A percentile compares a stretch with the other conserved stretches of the same genome.
Evolutionary conservation across 2,797 vertebrate genomes (phyloP).

Genomic region (Melanotaenia pygmaea): DNA sequence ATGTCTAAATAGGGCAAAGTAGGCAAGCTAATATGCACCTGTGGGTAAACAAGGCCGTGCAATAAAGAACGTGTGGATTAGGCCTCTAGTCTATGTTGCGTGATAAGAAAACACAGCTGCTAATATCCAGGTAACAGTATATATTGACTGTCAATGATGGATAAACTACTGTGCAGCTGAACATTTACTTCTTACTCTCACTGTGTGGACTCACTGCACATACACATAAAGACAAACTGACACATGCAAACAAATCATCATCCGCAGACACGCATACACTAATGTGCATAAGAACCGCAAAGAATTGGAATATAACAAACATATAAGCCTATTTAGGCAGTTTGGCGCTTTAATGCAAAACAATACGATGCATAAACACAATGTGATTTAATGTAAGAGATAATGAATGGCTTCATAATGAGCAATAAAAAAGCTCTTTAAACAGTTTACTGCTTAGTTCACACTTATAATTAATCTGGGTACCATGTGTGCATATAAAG

Average conservation of each 20-base stretch:
- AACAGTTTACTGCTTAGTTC: constrained; percentile 79
- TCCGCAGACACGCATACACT: neutral
- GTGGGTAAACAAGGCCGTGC: constrained; percentile 76
- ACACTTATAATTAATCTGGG: constrained; percentile 80
- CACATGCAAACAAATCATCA: constrained; percentile 20
- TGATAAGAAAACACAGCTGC: constrained; percentile 76
- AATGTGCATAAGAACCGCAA: constrained; percentile 22
- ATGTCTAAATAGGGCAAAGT: constrained; percentile 74
- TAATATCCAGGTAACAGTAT: constrained; percentile 69
- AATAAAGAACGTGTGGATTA: constrained; percentile 82
- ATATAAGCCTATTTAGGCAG: constrained; percentile 60
- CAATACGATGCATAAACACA: constrained; percentile 67
- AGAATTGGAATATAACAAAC: constrained; percentile 56
- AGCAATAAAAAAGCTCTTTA: constrained; percentile 78
- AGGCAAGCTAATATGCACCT: constrained; percentile 70
- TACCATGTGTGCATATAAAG: constrained; percentile 79
- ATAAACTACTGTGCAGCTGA: constrained; percentile 63
- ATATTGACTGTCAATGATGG: constrained; percentile 70
- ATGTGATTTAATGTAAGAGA: constrained; percentile 75
- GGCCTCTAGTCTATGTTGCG: constrained; percentile 69
- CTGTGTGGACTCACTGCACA: constrained; percentile 28
- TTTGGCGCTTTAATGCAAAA: constrained; percentile 62
- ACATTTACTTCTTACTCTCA: constrained; percentile 49
- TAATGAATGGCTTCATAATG: constrained; percentile 78
- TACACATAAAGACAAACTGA: constrained; percentile 17